Conservation (phyloP, 1,140 invertebrate species). For the Drosophila ironensis region DNA sequence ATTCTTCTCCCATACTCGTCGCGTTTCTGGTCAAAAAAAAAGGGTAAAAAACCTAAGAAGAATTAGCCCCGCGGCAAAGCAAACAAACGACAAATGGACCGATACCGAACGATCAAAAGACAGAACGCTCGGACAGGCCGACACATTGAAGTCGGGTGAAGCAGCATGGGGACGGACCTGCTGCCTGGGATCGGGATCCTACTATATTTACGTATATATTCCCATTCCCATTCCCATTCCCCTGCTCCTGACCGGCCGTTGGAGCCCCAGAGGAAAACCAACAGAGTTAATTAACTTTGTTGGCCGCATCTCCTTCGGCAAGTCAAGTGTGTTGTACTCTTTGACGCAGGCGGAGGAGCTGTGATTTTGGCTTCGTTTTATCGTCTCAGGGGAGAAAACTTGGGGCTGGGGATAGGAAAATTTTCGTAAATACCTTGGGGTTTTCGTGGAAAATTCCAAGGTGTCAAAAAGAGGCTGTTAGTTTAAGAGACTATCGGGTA, state of each 20-base stretch:
- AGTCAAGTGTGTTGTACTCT: conserved; percentile 33
- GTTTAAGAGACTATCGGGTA: not conserved
- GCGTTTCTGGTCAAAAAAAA: conserved; percentile 8
- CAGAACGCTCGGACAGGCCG: conserved; percentile 55
- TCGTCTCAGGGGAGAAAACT: not conserved
- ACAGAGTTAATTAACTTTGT: conserved; percentile 79
- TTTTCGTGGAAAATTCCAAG: not conserved
- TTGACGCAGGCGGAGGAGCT: not conserved
- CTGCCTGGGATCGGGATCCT: conserved; percentile 31
- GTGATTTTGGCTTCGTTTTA: not conserved
- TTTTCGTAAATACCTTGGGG: not conserved
- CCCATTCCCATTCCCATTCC: not conserved
- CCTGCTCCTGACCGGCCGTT: conserved; percentile 11
- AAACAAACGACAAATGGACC: conserved; percentile 81
- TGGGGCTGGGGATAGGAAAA: not conserved
- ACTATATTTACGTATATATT: not conserved
- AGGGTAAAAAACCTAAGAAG: conserved; percentile 17
- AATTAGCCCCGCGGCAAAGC: conserved; percentile 77
- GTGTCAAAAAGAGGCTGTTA: not conserved
- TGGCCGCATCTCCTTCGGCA: conserved; percentile 23
- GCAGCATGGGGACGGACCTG: conserved; percentile 29
- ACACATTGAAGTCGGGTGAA: conserved; percentile 7
- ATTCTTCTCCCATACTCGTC: conserved; percentile 42
- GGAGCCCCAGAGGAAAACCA: conserved; percentile 52
- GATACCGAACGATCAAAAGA: conserved; percentile 78